Base-by-base conservation (phyloP, 2,888 invertebrate species). In the Linyphia triangularis region DNA sequence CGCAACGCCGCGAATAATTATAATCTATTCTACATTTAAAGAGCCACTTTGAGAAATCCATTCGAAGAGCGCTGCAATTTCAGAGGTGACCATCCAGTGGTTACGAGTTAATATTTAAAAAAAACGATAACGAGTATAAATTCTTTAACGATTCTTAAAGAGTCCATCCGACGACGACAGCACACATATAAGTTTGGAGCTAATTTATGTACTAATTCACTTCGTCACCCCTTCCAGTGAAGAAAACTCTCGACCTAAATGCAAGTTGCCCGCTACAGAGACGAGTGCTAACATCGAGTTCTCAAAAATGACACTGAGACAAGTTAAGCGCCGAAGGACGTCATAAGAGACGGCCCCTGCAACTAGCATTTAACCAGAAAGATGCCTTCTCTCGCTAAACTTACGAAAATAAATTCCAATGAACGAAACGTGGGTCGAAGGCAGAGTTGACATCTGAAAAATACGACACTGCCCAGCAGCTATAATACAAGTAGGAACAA, bases 381-480 rank as follows among this genome's bases (percentile, higher is more conserved):
- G 63, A 79, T 51, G 16, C 28, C 79, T 72, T 72, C 85, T 65
- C 37, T 73, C n/a, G 30, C 78, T 63, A 73, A 63, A 82, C 67
- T 81, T 88, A 81, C 59, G 73, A 88, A 88, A 86, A 88, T n/a
- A 81, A 88, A 81, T 67, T 88, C 81, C 75, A 88, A 65, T 65
- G 63, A 61, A 85, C 69, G 63, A 61, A 43, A 61, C 69, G 77
- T 69, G 75, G 33, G 59, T 57, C 75, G 65, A 81, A 73, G 59
- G 75, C 82, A 88, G 77, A 84, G 75, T 81, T 61, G 30, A 51
- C n/a, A 67, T 81, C 79, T 75, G 83, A 83, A 88, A 88, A 83
- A 82, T 88, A 88, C 81, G 70, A 84, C 73, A 89, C 89, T 89
- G 89, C n/a, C 89, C 89, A 89, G 89, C 89, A 89, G 89, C 89